Evolutionary conservation across 2,888 invertebrate genomes (phyloP), one percentile per base, ranked within the genome.

Genomic region (Cheilosia vernalis): DNA sequence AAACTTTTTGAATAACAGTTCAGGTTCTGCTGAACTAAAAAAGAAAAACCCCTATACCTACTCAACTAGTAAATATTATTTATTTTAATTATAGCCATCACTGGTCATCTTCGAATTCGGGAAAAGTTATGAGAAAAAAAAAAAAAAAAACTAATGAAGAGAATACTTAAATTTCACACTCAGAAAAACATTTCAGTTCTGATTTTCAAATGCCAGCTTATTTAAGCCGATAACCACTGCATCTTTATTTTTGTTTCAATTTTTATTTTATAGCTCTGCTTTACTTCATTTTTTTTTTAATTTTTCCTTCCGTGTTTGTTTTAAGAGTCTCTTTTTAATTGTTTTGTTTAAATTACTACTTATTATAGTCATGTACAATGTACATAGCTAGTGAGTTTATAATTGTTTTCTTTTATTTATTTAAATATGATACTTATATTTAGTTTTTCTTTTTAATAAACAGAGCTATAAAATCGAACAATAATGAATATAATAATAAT

Each of bases 401-500:
- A 79, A 44, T 69, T 76, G 1, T 58, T 51, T 51, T 64, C 58
- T 9, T 73, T 60, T 70, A 51, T 63, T 85, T 70, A 76, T 85
- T 85, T 85, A 81, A 80, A 61, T 81, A 85, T 72, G 70, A 85
- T 77, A 76, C 85, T 81, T 77, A 81, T 81, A 80, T 85, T 85
- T 69, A 81, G 40, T 60, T 51, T 27, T 77, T 44, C 13, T 44
- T 61, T 74, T 78, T 63, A 86, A 82, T 60, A 82, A 86, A 86
- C 86, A 86, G 86, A 86, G 86, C 86, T 86, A 86, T 86, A 86
- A 86, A 86, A 86, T 82, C 69, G 82, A 82, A 86, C 82, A 77
- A 69, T 86, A 78, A 81, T 85, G 47, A 82, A 82, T 86, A 82
- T 70, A 69, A 81, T 77, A 63, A 80, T 67, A 85, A 69, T 76